Evolutionary conservation across 2,888 invertebrate genomes (phyloP).

Genomic region (Xiphydria camelus): DNA sequence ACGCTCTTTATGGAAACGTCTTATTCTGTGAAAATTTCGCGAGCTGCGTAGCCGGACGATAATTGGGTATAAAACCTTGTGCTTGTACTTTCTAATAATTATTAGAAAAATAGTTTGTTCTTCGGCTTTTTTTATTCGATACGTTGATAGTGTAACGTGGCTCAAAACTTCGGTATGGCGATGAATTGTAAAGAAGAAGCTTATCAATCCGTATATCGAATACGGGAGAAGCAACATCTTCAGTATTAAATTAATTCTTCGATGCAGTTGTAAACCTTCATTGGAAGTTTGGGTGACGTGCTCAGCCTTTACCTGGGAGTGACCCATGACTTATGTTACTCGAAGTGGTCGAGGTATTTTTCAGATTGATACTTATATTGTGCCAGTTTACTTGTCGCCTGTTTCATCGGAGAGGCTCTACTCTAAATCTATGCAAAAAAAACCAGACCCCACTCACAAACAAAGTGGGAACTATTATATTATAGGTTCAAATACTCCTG

Average conservation of each 20-base stretch:
- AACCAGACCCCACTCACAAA: too few species aligned
- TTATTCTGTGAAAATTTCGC: conserved; percentile 22
- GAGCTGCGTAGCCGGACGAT: conserved; percentile 23
- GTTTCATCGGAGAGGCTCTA: conserved; percentile 3
- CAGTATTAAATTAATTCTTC: too few species aligned
- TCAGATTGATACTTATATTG: conserved; percentile 7
- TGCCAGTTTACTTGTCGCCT: conserved; percentile 5
- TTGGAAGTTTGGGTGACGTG: conserved; percentile 24
- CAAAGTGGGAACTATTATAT: too few species aligned
- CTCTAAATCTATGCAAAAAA: too few species aligned
- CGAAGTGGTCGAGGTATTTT: conserved; percentile 17
- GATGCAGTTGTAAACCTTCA: conserved; percentile 17
- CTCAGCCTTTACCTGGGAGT: conserved; percentile 27
- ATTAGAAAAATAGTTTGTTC: conserved; percentile 1
- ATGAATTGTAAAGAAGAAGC: conserved; percentile 3
- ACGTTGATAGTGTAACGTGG: conserved; percentile 9
- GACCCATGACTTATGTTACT: conserved; percentile 22
- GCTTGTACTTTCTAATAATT: not conserved
- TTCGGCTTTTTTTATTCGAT: not conserved
- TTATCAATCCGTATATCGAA: conserved; percentile 8
- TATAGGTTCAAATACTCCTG: conserved; percentile 14
- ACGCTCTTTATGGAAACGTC: conserved; percentile 21
- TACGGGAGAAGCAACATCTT: conserved; percentile 11
- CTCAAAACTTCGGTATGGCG: conserved; percentile 11
- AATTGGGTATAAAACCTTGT: conserved; percentile 19